phyloP scores from a whole-genome alignment of 2,888 invertebrate species.

The Chydorus sphaericus region DNA sequence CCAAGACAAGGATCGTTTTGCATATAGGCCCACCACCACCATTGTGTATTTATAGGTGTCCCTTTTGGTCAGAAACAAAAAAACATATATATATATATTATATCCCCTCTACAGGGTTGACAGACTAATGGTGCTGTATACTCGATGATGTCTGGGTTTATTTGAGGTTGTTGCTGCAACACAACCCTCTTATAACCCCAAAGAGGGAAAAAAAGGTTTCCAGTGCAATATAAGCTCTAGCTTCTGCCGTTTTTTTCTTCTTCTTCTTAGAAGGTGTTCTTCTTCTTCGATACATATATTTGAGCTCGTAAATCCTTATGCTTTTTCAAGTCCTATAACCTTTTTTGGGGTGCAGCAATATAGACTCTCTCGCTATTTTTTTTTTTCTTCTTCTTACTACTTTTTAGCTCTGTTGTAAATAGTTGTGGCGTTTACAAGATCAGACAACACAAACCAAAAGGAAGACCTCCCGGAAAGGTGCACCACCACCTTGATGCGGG shows the following conservation, averaged over 20 bases:
- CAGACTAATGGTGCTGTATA: conserved; percentile 1
- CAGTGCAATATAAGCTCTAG: not conserved
- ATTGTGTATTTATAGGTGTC: too few species aligned
- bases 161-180: conserved; percentile 1
- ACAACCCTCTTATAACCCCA: not conserved
- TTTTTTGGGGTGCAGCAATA: too few species aligned
- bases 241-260: not conserved
- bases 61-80: too few species aligned
- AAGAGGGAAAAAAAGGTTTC: not conserved
- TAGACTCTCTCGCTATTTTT: not conserved
- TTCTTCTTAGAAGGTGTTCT: not conserved
- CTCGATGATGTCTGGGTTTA: conserved; percentile 7
- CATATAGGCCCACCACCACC: too few species aligned
- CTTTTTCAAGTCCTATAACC: too few species aligned
- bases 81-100: too few species aligned
- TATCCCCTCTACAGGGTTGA: not conserved
- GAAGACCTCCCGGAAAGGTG: conserved; percentile 7
- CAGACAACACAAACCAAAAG: conserved; percentile 5
- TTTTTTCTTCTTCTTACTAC: not conserved
- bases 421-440: conserved; percentile 14
- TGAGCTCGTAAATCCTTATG: too few species aligned
- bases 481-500: not conserved
- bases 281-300: too few species aligned
- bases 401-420: conserved; percentile 10
- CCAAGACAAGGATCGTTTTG: too few species aligned